A percentile compares a stretch with the other conserved stretches of the same genome.
Conservation (phyloP, 2,888 invertebrate species). For the Melanargia galathea region DNA sequence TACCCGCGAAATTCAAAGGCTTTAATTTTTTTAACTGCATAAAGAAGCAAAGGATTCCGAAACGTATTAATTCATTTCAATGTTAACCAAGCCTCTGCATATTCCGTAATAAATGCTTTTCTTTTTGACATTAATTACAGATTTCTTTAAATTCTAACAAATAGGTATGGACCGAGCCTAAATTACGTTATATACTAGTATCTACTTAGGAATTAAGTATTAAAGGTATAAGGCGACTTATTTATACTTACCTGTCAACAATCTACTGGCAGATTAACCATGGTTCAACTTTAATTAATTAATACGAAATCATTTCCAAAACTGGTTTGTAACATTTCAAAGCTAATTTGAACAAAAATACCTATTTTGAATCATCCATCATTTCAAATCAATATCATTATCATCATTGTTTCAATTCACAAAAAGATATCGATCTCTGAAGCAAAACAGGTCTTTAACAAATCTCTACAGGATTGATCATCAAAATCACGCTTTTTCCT, state of each 20-base stretch:
- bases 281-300: not conserved
- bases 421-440: no score
- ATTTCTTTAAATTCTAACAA: not conserved
- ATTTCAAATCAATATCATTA: no score
- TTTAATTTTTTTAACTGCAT: conserved; percentile 26
- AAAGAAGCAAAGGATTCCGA: conserved; percentile 9
- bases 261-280: no score
- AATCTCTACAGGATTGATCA: no score
- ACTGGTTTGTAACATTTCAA: no score
- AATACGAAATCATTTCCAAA: not conserved
- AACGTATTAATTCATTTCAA: conserved; percentile 17
- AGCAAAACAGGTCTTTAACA: no score
- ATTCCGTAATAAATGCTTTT: not conserved
- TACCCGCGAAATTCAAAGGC: conserved; percentile 24
- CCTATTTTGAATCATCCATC: no score
- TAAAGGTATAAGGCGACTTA: no score
- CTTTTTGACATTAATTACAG: not conserved
- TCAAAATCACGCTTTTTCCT: no score
- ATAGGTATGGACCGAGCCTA: not conserved
- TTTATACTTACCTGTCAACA: not conserved
- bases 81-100: conserved; percentile 7
- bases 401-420: no score
- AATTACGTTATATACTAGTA: not conserved
- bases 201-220: no score
- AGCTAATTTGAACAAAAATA: no score